Evolutionary conservation across 2,113 vertebrate genomes (phyloP).

Genomic region (Mustela nigripes): DNA sequence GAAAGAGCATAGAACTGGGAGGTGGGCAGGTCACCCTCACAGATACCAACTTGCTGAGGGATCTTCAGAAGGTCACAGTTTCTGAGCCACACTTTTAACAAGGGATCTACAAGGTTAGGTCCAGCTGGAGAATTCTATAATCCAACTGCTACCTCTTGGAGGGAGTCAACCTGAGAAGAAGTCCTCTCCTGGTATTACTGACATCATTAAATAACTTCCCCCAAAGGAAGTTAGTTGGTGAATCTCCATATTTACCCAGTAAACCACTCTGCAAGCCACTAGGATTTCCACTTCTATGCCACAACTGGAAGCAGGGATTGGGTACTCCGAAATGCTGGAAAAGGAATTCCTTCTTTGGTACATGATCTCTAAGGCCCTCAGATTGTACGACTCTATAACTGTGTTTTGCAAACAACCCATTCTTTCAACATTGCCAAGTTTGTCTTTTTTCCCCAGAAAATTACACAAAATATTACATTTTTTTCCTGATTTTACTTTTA

Average conservation of each 20-base stretch:
- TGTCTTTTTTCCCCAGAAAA: background rate
- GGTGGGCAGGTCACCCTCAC: background rate
- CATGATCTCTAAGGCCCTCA: background rate
- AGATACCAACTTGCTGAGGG: background rate
- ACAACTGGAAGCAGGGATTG: background rate
- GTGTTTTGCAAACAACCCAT: conserved; percentile 27
- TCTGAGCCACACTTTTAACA: background rate
- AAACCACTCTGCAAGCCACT: background rate
- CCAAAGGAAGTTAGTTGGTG: background rate
- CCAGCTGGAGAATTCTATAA: background rate
- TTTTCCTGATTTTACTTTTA: conserved; percentile 81
- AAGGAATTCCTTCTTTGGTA: background rate
- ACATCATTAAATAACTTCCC: background rate
- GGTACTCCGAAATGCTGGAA: background rate
- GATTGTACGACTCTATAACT: background rate
- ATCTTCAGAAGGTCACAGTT: background rate
- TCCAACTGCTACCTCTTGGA: background rate
- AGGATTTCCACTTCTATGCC: background rate
- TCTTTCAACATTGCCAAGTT: background rate
- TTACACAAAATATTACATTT: conserved; percentile 54
- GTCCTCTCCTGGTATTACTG: background rate
- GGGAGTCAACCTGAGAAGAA: background rate
- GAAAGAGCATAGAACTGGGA: background rate
- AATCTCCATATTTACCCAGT: background rate
- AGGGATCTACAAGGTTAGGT: background rate